Evolutionary conservation across 2,797 vertebrate genomes (phyloP), one percentile per base, ranked within the genome.

Genomic region (Hippopotamyrus pictus): DNA sequence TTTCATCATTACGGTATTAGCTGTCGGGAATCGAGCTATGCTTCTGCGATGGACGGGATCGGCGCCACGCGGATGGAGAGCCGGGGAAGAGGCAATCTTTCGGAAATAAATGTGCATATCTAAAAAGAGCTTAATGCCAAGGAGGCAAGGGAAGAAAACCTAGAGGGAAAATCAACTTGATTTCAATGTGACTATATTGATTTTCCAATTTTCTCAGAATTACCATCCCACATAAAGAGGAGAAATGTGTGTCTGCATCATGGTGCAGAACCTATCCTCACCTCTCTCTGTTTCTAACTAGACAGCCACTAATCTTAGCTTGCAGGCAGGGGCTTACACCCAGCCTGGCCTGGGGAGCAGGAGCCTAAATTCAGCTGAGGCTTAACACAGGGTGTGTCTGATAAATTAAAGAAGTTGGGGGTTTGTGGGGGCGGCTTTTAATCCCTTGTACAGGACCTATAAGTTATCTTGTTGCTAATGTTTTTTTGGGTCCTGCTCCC

Each of bases 151-250:
- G 29, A 88, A 88, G 62, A 88, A 90, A 90, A 91, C 89, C 65
- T 90, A 62, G 88, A 92, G 89, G 90, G 90, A 93, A 93, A 94
- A 94, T 93, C 91, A 92, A 92, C 92, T 92, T 92, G 92, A 94
- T 94, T 95, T 93, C 92, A 91, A 92, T 90, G 92, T 93, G 94
- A 93, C 93, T 92, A 92, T 95, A 97, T 94, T 93, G 96, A 97
- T 97, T 97, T 96, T 96, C 92, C 95, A 96, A 95, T 97, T 96
- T 94, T 90, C 86, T 92, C 90, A 86, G 91, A 95, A 96, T 95
- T 96, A 93, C 89, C 91, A 93, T 92, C 91, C 93, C 92, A 93
- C 89, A 14, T 2, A 82, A 87, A 91, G 86, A 88, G 91, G 87
- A 90, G 89, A 92, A 90, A 89, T 87, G 90, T 93, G 92, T 88